Percentiles rank a stretch among this genome's conserved stretches.
Conservation (phyloP, 2,888 invertebrate species). For the Hypomecis atomaria region DNA sequence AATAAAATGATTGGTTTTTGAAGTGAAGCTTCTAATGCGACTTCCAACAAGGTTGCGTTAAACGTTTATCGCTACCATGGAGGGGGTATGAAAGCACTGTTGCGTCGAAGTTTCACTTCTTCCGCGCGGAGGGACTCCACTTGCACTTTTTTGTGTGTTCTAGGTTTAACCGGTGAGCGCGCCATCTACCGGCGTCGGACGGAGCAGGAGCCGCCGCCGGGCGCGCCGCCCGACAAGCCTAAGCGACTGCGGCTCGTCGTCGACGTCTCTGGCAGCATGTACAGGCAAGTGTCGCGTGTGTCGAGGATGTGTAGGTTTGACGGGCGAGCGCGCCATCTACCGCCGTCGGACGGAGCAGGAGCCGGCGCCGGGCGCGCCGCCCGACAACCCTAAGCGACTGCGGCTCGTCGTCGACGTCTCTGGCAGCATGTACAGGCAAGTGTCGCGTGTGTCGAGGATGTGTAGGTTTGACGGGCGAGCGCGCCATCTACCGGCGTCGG, state of each 20-base stretch:
- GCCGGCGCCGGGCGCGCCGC: conserved; percentile 94
- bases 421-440: conserved; percentile 96
- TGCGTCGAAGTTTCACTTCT: no score
- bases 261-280: conserved; percentile 99
- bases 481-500: conserved; percentile 80
- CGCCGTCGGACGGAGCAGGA: conserved; percentile 92
- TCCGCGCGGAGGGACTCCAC: no score
- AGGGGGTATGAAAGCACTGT: no score
- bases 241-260: conserved; percentile 94
- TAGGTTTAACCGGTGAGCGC: conserved; percentile 94
- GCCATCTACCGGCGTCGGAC: conserved; percentile 94
- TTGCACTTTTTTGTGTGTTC: no score
- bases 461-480: no score
- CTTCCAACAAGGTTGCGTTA: no score
- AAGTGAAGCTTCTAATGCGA: no score
- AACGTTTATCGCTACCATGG: no score
- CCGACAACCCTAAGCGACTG: conserved; percentile 94
- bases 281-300: conserved; percentile 88
- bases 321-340: no score
- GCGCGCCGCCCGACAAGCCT: conserved; percentile 93
- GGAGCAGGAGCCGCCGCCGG: conserved; percentile 95
- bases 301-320: no score
- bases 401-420: conserved; percentile 96
- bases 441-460: no score
- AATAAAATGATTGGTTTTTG: background rate